phyloP scores from a whole-genome alignment of 2,888 invertebrate species.

The Diaperis boleti region DNA sequence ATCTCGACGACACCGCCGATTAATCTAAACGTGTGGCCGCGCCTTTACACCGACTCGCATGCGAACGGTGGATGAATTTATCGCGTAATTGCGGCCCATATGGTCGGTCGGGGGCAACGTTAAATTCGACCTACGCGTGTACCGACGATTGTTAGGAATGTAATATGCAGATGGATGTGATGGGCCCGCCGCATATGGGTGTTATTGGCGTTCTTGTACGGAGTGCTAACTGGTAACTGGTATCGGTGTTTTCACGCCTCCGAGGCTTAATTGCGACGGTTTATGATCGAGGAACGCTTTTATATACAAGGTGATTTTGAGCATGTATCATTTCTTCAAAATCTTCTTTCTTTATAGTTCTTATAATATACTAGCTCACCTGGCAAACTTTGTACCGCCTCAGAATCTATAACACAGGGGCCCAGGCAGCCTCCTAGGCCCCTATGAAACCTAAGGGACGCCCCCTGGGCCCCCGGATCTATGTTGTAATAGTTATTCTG shows the following conservation, averaged over 20 bases:
- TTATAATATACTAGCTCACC: too few species aligned
- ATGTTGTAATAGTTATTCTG: too few species aligned
- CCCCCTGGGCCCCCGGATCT: too few species aligned
- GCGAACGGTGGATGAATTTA: background rate
- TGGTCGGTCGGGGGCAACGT: background rate
- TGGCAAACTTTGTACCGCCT: too few species aligned
- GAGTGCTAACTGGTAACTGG: background rate
- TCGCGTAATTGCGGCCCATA: too few species aligned
- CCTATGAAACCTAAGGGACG: too few species aligned
- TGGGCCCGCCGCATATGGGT: background rate
- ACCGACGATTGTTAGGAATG: background rate
- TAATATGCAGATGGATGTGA: background rate
- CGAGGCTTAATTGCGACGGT: background rate
- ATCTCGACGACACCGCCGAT: constrained; percentile 17
- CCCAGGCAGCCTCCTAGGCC: too few species aligned
- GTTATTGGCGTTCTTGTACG: background rate
- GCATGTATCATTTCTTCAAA: too few species aligned
- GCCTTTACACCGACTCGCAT: background rate
- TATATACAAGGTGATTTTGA: too few species aligned
- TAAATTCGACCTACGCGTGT: background rate
- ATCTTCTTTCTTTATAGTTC: too few species aligned
- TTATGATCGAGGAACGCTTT: background rate
- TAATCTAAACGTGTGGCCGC: constrained; percentile 30
- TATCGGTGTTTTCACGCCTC: background rate
- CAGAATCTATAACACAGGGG: too few species aligned